A percentile compares a stretch with the other conserved stretches of the same genome.
Evolutionary conservation across 2,797 vertebrate species (phyloP).

Genomic region (Glyptemys insculpta): DNA sequence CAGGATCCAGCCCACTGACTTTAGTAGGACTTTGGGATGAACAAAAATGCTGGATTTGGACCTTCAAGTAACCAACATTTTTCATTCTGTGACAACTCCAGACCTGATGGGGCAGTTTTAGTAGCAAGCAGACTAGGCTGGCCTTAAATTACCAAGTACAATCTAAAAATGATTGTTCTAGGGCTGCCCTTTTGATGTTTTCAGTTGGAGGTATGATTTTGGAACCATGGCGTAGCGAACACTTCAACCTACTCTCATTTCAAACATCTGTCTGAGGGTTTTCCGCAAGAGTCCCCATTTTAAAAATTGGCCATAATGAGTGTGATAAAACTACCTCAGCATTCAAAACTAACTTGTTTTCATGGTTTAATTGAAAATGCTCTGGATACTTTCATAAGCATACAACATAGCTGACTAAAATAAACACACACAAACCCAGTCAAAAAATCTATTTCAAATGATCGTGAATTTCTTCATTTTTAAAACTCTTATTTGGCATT

Average conservation of each 20-base stretch:
- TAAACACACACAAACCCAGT: background rate
- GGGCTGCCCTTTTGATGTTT: background rate
- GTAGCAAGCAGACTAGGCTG: background rate
- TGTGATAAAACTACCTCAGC: conserved; percentile 61
- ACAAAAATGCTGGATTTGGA: background rate
- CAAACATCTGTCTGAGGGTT: conserved; percentile 64
- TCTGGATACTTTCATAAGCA: conserved; percentile 53
- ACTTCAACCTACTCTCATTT: conserved; percentile 34
- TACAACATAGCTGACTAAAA: conserved; percentile 22
- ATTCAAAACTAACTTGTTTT: conserved; percentile 68
- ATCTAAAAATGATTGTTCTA: background rate
- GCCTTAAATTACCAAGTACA: background rate
- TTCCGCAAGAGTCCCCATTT: conserved; percentile 59
- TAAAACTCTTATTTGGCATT: background rate
- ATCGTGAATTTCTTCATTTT: conserved; percentile 37
- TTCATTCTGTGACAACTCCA: background rate
- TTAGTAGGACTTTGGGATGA: background rate
- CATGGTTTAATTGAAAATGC: conserved; percentile 71
- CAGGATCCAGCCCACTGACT: background rate
- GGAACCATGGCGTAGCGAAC: background rate
- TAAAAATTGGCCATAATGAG: conserved; percentile 70
- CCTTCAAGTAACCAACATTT: background rate
- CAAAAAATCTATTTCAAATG: background rate
- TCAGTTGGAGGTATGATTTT: background rate
- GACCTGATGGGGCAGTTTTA: background rate